Evolutionary conservation across 2,888 invertebrate species (phyloP).

Genomic region (Latheticus oryzae): DNA sequence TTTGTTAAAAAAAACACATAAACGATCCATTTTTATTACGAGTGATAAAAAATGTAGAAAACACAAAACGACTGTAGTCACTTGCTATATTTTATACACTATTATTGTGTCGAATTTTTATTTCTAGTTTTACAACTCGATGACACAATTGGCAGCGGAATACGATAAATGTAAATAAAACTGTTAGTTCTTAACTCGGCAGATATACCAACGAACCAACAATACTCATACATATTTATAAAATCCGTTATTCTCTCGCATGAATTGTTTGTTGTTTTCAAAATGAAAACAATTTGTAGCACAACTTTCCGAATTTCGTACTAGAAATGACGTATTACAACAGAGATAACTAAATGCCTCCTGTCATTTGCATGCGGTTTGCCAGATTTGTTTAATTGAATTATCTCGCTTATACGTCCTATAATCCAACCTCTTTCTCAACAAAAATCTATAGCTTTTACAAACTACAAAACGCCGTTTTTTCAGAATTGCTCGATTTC

Average conservation of each 20-base stretch:
- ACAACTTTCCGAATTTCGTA: conserved; percentile 27
- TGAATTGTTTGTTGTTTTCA: conserved; percentile 35
- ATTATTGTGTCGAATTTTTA: conserved; percentile 34
- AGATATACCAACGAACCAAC: no score
- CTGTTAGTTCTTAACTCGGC: conserved; percentile 44
- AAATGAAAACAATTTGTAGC: conserved; percentile 28
- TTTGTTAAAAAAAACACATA: conserved; percentile 45
- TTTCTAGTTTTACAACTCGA: conserved; percentile 40
- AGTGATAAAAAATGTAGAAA: conserved; percentile 34
- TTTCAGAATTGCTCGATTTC: conserved; percentile 21
- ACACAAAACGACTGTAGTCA: no score
- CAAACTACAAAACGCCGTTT: no score
- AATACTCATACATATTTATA: conserved; percentile 51
- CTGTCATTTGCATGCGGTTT: conserved; percentile 47
- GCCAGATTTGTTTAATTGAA: conserved; percentile 34
- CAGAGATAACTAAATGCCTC: conserved; percentile 48
- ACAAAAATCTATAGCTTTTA: no score
- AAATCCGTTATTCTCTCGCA: conserved; percentile 45
- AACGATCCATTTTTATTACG: conserved; percentile 41
- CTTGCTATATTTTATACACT: no score
- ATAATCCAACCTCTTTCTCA: conserved; percentile 18
- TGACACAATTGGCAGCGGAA: conserved; percentile 42
- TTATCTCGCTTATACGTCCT: conserved; percentile 16
- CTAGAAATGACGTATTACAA: conserved; percentile 48
- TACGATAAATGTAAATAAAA: conserved; percentile 46